Base-by-base conservation (phyloP, 2,797 vertebrate genomes). In the Smutsia gigantea region DNA sequence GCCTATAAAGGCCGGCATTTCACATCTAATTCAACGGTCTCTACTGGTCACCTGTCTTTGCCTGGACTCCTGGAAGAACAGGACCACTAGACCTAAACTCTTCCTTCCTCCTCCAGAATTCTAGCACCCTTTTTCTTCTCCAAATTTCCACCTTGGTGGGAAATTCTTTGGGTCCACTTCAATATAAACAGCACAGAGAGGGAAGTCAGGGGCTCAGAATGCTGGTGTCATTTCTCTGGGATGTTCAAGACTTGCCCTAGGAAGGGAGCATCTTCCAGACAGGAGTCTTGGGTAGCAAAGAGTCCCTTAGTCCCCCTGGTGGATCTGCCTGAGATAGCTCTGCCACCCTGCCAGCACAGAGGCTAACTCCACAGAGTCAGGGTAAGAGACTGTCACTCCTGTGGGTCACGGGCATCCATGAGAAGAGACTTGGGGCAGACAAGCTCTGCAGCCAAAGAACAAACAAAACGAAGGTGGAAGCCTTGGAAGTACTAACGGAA, bases 401-500 rank as follows among this genome's bases (percentile, higher is more conserved):
- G 0, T 51, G 68, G 87, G 83, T 64, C 77, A 18, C 5, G 11
- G 59, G 66, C 71, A 61, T 39, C 51, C 27, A 4, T 9, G 9
- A 83, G 81, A 61, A 88, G 53, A 82, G 23, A 83, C 23, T 14
- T 49, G 29, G 55, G 66, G 68, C 29, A 77, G 82, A 71, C 53
- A 4, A 87, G 59, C 10, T 53, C 34, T 84, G 55, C 53, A 77
- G 51, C 71, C 53, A n/a, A 46, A 64, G 57, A 9, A 25, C 39
- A 39, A 15, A 23, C 13, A 79, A 46, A 69, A 61, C 17, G 34
- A 42, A 66, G 59, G 59, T 3, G 71, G 46, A 92, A 46, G 72
- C 59, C 34, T 17, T 17, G 85, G 55, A 79, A 90, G 94, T 68
- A 61, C 71, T 87, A 59, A 90, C 96, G 84, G 96, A 96, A 97